Base-by-base conservation (phyloP, 2,888 invertebrate species). In the Marronus borbonicus region DNA sequence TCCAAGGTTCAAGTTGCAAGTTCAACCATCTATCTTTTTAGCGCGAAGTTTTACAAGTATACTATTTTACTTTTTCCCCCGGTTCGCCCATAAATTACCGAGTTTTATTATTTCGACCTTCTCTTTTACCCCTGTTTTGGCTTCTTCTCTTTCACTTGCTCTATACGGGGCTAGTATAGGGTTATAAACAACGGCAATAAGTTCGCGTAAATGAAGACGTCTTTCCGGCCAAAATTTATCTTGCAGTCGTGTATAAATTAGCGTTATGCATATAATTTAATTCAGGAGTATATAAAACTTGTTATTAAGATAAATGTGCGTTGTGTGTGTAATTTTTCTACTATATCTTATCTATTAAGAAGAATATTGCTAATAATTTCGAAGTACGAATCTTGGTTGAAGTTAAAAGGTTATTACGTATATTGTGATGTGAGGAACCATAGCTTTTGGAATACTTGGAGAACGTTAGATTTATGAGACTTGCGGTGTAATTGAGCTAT, bases 21-120 rank as follows among this genome's bases (percentile, higher is more conserved):
- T 84, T 84, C 84, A 83, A 81, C 82, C 85, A 85, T 85, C 84
- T 82, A 84, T 85, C 85, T 85, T 85, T 84, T 84, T 84, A 82
- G 84, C 84, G 80, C 84, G 81, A 81, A 83, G 82, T 84, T 84
- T 84, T 84, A 84, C 84, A 83, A 83, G 83, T 82, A 83, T 81
- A 83, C 81, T 83, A 83, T 83, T 83, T 83, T 81, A 83, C 82
- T 82, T 83, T 82, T 83, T 82, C 81, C 76, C 74, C 78, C 79
- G 68, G 75, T 72, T 77, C 77, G 80, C 78, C 74, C 82, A 83
- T 84, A 84, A 84, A 84, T 83, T 81, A 82, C 81, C 76, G 72
- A 80, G 81, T 83, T 83, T 83, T 84, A 83, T 83, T 83, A 83
- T 83, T 83, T 80, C 82, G 68, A 24, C 49, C 68, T 49, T 49